Evolutionary conservation across 2,113 vertebrate genomes (phyloP).

Genomic region (Eolophus roseicapilla): DNA sequence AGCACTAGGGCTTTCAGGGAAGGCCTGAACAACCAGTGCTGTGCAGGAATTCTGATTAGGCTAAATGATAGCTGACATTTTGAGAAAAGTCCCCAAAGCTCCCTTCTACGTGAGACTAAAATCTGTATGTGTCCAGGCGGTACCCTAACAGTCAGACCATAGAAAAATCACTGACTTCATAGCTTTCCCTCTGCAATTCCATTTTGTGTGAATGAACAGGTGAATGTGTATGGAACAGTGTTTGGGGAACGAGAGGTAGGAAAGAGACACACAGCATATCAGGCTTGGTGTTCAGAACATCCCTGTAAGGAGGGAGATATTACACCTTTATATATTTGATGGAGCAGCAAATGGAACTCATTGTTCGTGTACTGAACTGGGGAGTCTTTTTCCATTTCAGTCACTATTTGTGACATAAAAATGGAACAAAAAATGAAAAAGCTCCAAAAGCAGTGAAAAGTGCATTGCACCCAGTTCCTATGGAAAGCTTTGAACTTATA

Average conservation of each 20-base stretch:
- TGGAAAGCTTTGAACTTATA: neutral
- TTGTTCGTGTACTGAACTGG: neutral
- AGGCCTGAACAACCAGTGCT: neutral
- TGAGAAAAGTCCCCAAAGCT: neutral
- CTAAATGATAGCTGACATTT: neutral
- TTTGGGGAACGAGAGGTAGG: neutral
- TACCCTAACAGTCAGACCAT: neutral
- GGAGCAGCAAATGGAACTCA: neutral
- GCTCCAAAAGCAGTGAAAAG: neutral
- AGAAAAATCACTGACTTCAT: neutral
- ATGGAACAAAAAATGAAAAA: neutral
- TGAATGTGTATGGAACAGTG: rapidly evolving
- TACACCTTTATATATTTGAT: neutral
- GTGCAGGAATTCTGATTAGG: neutral
- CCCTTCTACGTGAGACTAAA: neutral
- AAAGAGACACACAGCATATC: rapidly evolving
- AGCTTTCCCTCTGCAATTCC: neutral
- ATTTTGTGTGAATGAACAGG: neutral
- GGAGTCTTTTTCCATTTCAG: neutral
- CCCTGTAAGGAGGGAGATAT: neutral
- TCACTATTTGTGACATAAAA: neutral
- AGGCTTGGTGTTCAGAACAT: neutral
- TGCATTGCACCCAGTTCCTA: neutral
- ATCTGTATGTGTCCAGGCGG: neutral
- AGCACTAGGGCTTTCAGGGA: neutral